Evolutionary conservation across 2,888 invertebrate genomes (phyloP).

Genomic region (Pterostichus madidus): DNA sequence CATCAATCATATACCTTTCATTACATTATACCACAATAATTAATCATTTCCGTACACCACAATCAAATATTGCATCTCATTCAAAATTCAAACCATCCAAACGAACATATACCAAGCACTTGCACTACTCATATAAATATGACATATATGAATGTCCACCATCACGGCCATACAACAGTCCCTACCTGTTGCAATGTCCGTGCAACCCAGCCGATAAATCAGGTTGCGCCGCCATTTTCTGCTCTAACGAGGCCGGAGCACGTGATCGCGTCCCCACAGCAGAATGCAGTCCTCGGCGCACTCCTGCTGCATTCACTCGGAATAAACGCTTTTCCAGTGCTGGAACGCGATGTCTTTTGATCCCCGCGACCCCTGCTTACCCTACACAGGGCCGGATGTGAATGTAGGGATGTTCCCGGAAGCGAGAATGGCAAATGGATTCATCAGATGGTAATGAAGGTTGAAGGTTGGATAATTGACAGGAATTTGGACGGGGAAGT

Average conservation of each 20-base stretch:
- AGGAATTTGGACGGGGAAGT: neutral
- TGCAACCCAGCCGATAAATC: conserved; percentile 44
- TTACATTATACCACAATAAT: too few species aligned
- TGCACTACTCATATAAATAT: too few species aligned
- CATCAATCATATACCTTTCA: too few species aligned
- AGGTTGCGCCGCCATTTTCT: conserved; percentile 58
- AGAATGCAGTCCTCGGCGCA: neutral
- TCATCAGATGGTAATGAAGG: conserved; percentile 5
- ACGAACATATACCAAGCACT: too few species aligned
- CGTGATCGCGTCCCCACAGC: conserved; percentile 51
- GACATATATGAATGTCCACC: too few species aligned
- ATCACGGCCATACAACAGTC: too few species aligned
- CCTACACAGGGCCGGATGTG: neutral
- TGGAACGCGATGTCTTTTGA: conserved; percentile 19
- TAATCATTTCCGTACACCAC: too few species aligned
- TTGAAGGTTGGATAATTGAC: neutral
- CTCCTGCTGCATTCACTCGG: conserved; percentile 58
- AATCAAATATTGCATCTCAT: too few species aligned
- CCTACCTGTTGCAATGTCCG: conserved; percentile 55
- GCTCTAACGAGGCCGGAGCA: conserved; percentile 60
- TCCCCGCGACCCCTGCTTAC: conserved; percentile 7
- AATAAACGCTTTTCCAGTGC: conserved; percentile 58
- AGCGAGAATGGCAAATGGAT: neutral
- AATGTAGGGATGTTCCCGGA: neutral
- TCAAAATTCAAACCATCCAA: too few species aligned